Evolutionary conservation across 2,113 vertebrate species (phyloP).

Genomic region (Pogonocichla stellata): DNA sequence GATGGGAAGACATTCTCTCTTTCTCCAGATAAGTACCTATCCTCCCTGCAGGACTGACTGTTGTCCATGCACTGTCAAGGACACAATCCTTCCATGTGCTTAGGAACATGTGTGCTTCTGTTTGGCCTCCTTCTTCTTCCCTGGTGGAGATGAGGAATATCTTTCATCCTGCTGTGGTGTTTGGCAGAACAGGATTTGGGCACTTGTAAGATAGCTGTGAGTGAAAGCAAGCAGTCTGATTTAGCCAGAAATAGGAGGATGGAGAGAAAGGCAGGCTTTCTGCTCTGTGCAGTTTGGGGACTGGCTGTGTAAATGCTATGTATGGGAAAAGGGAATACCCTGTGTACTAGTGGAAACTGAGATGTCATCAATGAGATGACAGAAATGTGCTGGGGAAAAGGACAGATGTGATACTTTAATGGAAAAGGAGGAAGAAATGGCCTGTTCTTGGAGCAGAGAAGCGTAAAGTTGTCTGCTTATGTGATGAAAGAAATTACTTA

Average conservation of each 20-base stretch:
- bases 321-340: neutral
- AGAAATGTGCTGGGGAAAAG: neutral
- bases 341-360: neutral
- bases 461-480: neutral
- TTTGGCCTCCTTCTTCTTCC: neutral
- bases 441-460: neutral
- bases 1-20: neutral
- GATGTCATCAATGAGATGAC: neutral
- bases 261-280: neutral
- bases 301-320: neutral
- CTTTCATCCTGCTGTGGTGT: neutral
- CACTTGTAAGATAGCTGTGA: neutral
- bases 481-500: neutral
- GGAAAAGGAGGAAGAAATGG: neutral
- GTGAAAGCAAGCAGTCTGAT: neutral
- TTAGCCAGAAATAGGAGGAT: neutral
- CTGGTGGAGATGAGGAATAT: neutral
- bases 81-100: rapidly evolving
- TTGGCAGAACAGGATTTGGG: neutral
- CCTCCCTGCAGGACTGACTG: neutral
- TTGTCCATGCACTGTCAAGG: rapidly evolving
- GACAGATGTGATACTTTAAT: neutral
- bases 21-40: neutral
- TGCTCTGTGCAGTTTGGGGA: rapidly evolving
- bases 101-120: neutral